A percentile compares a stretch with the other conserved stretches of the same genome.
Conservation (phyloP, 1,140 invertebrate genomes). For the Tetragnatha versicolor region DNA sequence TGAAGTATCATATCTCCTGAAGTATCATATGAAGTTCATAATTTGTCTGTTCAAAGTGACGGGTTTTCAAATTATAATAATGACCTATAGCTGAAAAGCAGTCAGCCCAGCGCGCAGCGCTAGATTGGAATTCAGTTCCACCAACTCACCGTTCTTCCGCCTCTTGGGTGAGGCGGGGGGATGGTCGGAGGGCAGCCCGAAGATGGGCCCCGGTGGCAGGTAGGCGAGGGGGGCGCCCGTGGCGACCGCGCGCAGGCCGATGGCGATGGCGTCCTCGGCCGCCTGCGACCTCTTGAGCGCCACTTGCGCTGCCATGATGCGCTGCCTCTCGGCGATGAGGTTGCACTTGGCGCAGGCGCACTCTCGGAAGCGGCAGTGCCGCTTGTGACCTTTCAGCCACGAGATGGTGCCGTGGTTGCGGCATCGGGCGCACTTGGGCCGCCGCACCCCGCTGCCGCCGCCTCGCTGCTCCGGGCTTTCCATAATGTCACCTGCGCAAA, state of each 20-base stretch:
- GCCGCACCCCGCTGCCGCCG: conserved; percentile 73
- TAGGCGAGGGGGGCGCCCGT: conserved; percentile 78
- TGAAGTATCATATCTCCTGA: too few relatives aligned
- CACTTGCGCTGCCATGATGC: conserved; percentile 86
- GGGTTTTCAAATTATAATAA: too few relatives aligned
- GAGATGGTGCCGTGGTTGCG: conserved; percentile 95
- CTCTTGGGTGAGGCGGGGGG: conserved; percentile 51
- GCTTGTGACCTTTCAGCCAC: conserved; percentile 92
- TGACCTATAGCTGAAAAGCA: background rate
- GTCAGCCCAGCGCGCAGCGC: background rate
- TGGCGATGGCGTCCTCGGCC: conserved; percentile 94
- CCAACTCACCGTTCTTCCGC: background rate
- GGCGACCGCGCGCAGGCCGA: conserved; percentile 88
- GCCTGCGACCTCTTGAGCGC: conserved; percentile 96
- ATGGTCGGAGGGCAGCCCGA: conserved; percentile 68
- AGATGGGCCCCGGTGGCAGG: conserved; percentile 90
- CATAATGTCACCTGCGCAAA: too few relatives aligned
- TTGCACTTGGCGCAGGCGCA: conserved; percentile 88
- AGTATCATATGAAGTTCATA: too few relatives aligned
- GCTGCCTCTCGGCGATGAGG: conserved; percentile 84
- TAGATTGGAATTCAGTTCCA: too few relatives aligned
- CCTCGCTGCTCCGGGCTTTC: conserved; percentile 88
- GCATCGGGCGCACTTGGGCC: conserved; percentile 95
- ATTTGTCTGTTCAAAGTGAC: too few relatives aligned
- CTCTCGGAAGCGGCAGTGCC: conserved; percentile 85